phyloP scores from a whole-genome alignment of 2,888 invertebrate species.

The Clepsis dumicolana region DNA sequence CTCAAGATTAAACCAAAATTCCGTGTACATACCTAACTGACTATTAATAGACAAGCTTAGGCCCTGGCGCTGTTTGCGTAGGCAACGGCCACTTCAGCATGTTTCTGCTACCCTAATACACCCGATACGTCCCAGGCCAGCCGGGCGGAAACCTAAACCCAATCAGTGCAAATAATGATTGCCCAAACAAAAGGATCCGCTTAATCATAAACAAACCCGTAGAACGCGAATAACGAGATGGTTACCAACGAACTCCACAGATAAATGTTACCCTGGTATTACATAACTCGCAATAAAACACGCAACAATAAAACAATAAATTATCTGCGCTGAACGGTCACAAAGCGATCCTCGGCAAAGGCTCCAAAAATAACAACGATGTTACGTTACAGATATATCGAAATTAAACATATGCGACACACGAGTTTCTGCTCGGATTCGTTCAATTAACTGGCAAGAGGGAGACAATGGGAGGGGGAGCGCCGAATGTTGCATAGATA shows the following conservation, averaged over 20 bases:
- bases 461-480: slow-evolving; percentile 14
- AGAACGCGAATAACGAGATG: slow-evolving; percentile 15
- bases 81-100: slow-evolving; percentile 7
- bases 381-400: slow-evolving; percentile 33
- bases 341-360: slow-evolving; percentile 26
- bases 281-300: slow-evolving; percentile 12
- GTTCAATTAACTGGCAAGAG: slow-evolving; percentile 33
- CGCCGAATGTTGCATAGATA: slow-evolving; percentile 3
- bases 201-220: slow-evolving; percentile 19
- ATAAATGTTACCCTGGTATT: slow-evolving; percentile 9
- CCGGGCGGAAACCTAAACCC: slow-evolving; percentile 6
- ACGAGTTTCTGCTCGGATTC: slow-evolving; percentile 16
- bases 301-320: slow-evolving; percentile 28
- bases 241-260: neutral
- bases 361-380: slow-evolving; percentile 25
- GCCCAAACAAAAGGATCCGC: slow-evolving; percentile 21
- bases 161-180: slow-evolving; percentile 20
- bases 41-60: slow-evolving; percentile 24
- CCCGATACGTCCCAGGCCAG: neutral
- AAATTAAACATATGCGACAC: slow-evolving; percentile 37
- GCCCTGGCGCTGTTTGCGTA: slow-evolving; percentile 15
- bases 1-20: slow-evolving; percentile 22
- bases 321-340: slow-evolving; percentile 9
- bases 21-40: slow-evolving; percentile 12
- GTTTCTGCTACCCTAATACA: slow-evolving; percentile 19